Conservation (phyloP, 2,888 invertebrate genomes). For the Helicoverpa assulta region DNA sequence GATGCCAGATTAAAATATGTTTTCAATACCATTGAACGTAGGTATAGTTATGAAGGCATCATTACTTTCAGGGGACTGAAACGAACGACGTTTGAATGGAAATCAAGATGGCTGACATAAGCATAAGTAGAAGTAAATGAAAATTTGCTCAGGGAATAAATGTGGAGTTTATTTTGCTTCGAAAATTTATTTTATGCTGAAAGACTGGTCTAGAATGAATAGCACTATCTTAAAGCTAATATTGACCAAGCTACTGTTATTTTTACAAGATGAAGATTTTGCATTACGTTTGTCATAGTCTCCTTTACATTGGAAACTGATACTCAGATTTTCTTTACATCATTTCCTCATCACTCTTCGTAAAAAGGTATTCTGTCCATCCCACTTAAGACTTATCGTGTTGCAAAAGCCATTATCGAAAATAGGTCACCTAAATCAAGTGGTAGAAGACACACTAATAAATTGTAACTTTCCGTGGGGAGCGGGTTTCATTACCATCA, state of each 20-base stretch:
- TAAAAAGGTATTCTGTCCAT: conserved; percentile 36
- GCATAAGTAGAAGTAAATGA: conserved; percentile 31
- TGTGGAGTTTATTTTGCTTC: conserved; percentile 31
- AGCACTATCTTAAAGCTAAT: conserved; percentile 27
- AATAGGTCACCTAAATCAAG: conserved; percentile 57
- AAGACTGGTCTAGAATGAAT: not conserved
- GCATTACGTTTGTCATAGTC: not conserved
- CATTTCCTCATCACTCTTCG: conserved; percentile 29
- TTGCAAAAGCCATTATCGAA: conserved; percentile 54
- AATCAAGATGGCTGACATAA: conserved; percentile 39
- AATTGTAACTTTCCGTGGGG: conserved; percentile 48
- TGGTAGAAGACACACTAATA: conserved; percentile 53
- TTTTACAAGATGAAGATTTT: conserved; percentile 11
- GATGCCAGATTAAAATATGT: conserved; percentile 52
- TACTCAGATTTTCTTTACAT: conserved; percentile 12
- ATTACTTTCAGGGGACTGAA: conserved; percentile 54
- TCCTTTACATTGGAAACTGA: not conserved
- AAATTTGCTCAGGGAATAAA: conserved; percentile 36
- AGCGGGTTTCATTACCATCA: conserved; percentile 55
- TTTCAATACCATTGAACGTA: conserved; percentile 53
- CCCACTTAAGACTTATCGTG: conserved; percentile 55
- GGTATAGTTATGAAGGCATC: conserved; percentile 36
- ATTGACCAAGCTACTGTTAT: conserved; percentile 3
- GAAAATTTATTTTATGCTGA: conserved; percentile 4
- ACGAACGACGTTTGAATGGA: conserved; percentile 54